Base-by-base conservation (phyloP, 2,797 vertebrate genomes). In the Argentina silus region DNA sequence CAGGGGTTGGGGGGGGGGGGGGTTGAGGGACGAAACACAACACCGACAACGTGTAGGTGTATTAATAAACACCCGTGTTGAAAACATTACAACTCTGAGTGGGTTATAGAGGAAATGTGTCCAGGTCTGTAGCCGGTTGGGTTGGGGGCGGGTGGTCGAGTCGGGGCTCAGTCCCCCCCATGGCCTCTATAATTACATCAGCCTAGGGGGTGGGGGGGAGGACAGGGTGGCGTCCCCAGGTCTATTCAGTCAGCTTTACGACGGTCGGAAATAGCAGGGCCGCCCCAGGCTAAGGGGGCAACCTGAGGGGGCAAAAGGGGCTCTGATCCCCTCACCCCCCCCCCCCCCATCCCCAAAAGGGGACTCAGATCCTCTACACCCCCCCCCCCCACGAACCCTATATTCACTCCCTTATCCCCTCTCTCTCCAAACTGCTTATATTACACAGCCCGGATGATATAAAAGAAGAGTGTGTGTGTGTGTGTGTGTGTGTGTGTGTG, bases 211-310 rank as follows among this genome's bases (percentile, higher is more conserved):
- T 90, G 89, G 91, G 88, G 90, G 87, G 90, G 89, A 92, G 87
- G 91, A 94, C 91, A 93, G 88, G n/a, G 85, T 89, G 93, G 93
- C 93, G 93, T 92, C 93, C 89, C 71, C 70, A 62, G 88, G 93
- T 92, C 91, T 91, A 86, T 89, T 90, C 90, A 86, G 89, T 82
- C 83, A 74, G 70, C 84, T 93, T 94, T 93, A 93, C 69, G 92
- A 85, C 77, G 81, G 78, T 91, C 83, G 77, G 87, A 92, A 92
- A 93, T 92, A 92, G 90, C 73, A 80, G 77, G 79, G 73, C 63
- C 82, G 78, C 65, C 66, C 51, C 50, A 56, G 72, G 72, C 76
- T 78, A 73, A 78, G 17, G 73, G 75, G 78, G 77, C 69, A 87
- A 85, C 85, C 77, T 78, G 67, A 76, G 60, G 80, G 74, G 78